Conservation (phyloP, 37 sponge, comb jelly and placozoan species). For the Spongilla lacustris region DNA sequence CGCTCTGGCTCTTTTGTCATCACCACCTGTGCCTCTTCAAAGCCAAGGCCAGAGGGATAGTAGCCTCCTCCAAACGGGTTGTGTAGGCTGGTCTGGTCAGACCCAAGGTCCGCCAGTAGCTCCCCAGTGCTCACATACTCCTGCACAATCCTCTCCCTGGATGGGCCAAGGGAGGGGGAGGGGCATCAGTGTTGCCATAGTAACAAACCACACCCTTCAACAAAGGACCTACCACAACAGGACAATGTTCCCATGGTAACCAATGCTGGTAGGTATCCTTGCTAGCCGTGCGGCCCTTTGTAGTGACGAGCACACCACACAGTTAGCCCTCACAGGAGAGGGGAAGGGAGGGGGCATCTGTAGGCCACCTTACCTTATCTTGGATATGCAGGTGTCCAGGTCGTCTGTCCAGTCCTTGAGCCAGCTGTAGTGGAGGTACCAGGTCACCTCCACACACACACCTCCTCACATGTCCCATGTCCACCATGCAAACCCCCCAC, state of each 20-base stretch:
- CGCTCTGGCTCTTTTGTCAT: slow-evolving; percentile 68
- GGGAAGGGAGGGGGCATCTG: neutral
- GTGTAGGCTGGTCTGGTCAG: slow-evolving; percentile 98
- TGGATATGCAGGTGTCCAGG: slow-evolving; percentile 68
- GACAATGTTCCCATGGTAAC: slow-evolving; percentile 96
- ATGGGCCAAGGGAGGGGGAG: neutral
- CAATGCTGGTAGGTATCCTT: slow-evolving; percentile 70
- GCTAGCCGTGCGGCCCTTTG: slow-evolving; percentile 37
- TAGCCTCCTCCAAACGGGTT: slow-evolving; percentile 98
- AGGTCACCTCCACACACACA: no score
- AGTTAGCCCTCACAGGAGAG: no score
- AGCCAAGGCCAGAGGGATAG: slow-evolving; percentile 87
- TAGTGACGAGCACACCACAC: no score
- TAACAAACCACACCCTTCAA: neutral
- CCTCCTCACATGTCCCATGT: no score
- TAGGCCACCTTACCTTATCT: slow-evolving; percentile 42
- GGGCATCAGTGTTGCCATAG: neutral
- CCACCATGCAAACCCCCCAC: no score
- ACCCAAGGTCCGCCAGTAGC: slow-evolving; percentile 89
- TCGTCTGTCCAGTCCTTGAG: slow-evolving; percentile 81
- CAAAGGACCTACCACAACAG: slow-evolving; percentile 77
- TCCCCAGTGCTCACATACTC: slow-evolving; percentile 91
- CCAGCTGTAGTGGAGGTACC: slow-evolving; percentile 76
- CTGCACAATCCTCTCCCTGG: slow-evolving; percentile 83
- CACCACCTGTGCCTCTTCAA: slow-evolving; percentile 67